These are phyloP conservation scores for Hemitrygon akajei DNA, from an alignment of 2,797 vertebrate genomes.

Conservation along the genomic window DNA sequence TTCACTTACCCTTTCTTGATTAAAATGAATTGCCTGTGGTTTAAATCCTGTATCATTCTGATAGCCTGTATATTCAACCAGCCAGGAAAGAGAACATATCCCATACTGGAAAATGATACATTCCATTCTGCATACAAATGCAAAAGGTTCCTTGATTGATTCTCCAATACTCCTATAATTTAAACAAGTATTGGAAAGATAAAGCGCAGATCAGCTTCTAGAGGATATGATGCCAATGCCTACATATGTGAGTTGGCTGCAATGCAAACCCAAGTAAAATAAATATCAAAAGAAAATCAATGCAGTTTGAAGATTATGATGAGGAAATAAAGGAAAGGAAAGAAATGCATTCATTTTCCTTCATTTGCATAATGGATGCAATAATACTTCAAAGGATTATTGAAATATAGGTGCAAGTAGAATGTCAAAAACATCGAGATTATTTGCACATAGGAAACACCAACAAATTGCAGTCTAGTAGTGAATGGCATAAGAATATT, in stretches of 20 bases:
- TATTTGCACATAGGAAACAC: too few species aligned
- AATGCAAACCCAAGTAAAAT: neutral
- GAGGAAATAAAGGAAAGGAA: neutral
- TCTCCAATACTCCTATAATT: neutral
- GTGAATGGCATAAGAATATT: too few species aligned
- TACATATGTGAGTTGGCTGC: neutral
- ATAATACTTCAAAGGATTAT: too few species aligned
- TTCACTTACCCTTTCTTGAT: neutral
- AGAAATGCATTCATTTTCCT: too few species aligned
- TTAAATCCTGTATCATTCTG: neutral
- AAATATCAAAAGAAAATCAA: neutral
- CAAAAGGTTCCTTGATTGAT: too few species aligned
- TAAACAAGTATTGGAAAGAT: neutral
- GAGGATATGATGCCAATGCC: neutral
- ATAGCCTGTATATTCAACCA: neutral
- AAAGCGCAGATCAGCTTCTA: neutral
- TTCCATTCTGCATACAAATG: neutral
- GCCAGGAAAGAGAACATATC: neutral
- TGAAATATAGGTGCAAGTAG: too few species aligned
- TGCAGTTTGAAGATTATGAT: neutral
- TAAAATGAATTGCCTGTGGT: neutral
- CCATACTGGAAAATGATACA: neutral
- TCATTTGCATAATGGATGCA: too few species aligned
- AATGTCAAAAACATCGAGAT: too few species aligned
- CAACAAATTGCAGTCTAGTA: too few species aligned